phyloP scores from a whole-genome alignment of 2,113 vertebrate species.

The Ammospiza nelsoni region DNA sequence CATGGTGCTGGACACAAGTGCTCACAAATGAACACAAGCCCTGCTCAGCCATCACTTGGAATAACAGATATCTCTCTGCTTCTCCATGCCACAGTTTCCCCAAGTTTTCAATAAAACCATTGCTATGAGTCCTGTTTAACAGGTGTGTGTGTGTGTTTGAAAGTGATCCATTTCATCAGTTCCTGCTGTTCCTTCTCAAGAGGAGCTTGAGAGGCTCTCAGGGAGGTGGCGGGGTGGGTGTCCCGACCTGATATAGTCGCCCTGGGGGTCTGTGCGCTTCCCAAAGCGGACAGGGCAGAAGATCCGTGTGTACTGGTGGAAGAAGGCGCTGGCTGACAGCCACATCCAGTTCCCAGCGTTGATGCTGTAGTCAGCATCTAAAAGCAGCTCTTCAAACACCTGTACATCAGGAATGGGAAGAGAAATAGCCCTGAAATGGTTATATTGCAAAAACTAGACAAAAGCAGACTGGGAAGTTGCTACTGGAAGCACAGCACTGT shows the following conservation, averaged over 20 bases:
- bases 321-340: conserved; percentile 72
- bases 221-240: neutral
- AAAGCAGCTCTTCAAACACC: conserved; percentile 73
- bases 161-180: neutral
- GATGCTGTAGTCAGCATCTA: conserved; percentile 72
- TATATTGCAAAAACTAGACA: neutral
- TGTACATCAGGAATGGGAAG: neutral
- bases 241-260: conserved; percentile 50
- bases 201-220: neutral
- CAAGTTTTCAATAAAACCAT: neutral
- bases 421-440: neutral
- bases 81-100: neutral
- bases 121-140: neutral
- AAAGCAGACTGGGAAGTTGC: neutral
- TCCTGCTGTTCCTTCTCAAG: neutral
- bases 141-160: neutral
- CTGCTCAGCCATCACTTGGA: neutral
- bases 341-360: conserved; percentile 74
- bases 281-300: conserved; percentile 66
- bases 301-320: conserved; percentile 64
- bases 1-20: neutral
- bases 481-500: neutral
- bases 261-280: conserved; percentile 62
- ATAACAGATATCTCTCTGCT: neutral
- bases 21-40: neutral